These are phyloP conservation scores for Melanophora roralis DNA, from an alignment of 2,888 invertebrate genomes.

Conservation along the genomic window DNA sequence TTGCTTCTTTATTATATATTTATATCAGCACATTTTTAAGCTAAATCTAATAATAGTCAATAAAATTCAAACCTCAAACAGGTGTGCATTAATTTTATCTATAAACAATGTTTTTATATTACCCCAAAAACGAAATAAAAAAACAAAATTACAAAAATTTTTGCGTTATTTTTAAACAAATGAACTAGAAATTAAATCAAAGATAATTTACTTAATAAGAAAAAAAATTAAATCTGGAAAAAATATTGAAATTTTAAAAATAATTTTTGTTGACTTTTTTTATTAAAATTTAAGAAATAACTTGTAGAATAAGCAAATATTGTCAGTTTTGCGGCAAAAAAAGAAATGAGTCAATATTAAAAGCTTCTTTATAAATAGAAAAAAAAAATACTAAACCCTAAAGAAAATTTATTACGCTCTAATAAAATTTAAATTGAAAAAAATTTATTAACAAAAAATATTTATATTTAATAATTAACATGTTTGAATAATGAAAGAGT, in stretches of 20 bases:
- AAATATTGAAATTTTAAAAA: not conserved
- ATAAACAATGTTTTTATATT: not conserved
- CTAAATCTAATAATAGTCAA: not conserved
- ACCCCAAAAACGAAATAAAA: not conserved
- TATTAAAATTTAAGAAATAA: conserved; percentile 13
- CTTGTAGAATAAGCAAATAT: not conserved
- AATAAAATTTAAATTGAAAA: not conserved
- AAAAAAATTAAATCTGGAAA: not conserved
- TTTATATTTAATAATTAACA: too few species aligned
- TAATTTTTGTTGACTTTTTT: too few species aligned
- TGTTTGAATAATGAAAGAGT: not conserved
- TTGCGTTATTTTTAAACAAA: not conserved
- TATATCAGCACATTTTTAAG: not conserved
- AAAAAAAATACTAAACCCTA: too few species aligned
- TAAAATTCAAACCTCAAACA: not conserved
- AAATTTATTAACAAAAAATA: not conserved
- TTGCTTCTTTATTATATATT: too few species aligned
- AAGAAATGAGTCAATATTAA: too few species aligned
- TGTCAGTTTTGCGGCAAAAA: not conserved
- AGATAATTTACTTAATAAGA: not conserved
- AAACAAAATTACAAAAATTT: not conserved
- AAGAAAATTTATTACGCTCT: not conserved
- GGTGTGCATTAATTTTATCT: conserved; percentile 4
- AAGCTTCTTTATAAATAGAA: too few species aligned
- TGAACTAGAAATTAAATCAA: not conserved